Evolutionary conservation across 2,888 invertebrate species (phyloP).

Genomic region (Eutolmus rufibarbis): DNA sequence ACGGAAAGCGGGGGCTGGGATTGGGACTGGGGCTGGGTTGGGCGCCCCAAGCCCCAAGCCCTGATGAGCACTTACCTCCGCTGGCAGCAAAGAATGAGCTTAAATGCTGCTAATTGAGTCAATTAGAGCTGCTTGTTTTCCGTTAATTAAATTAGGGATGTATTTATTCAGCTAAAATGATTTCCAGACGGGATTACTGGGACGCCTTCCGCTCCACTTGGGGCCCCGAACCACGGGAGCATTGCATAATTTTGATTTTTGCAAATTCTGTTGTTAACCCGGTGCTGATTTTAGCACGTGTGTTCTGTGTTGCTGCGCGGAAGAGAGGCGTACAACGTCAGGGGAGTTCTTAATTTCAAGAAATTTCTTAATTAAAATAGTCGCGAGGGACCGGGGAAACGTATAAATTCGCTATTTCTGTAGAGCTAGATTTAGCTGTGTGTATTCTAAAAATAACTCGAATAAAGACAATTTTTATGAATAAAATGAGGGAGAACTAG

Average conservation of each 20-base stretch:
- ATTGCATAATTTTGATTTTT: conserved; percentile 14
- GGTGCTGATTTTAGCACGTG: not conserved
- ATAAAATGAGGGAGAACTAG: not conserved
- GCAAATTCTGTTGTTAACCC: not conserved
- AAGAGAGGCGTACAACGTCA: not conserved
- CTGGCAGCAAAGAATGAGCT: conserved; percentile 40
- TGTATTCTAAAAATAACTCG: not conserved
- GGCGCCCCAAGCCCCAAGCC: not conserved
- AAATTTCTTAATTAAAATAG: not conserved
- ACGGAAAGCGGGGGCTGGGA: not conserved
- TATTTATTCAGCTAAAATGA: conserved; percentile 45
- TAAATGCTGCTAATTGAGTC: conserved; percentile 49
- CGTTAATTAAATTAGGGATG: conserved; percentile 49
- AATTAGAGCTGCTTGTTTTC: conserved; percentile 49
- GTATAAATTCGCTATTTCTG: not conserved
- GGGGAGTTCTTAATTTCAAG: not conserved
- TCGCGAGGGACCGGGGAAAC: not conserved
- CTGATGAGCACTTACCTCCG: not conserved
- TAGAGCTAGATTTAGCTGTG: not conserved
- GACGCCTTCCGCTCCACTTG: not conserved
- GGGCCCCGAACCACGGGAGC: not conserved
- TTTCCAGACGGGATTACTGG: conserved; percentile 30
- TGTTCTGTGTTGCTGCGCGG: not conserved
- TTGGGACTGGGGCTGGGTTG: not conserved
- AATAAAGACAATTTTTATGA: not conserved